Conservation (phyloP, 2,797 vertebrate species). For the Nyctibius grandis region DNA sequence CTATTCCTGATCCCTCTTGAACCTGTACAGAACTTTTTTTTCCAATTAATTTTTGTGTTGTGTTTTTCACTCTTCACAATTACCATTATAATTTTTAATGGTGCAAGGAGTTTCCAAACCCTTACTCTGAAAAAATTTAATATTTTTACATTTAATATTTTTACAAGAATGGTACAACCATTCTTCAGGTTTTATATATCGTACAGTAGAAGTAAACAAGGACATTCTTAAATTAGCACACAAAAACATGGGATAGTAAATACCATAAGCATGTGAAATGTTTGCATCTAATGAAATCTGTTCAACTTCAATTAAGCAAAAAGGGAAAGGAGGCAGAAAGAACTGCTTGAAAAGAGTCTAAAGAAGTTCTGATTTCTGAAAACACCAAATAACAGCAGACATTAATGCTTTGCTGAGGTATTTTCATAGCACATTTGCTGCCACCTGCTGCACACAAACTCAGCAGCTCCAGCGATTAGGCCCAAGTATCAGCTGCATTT, state of each 20-base stretch:
- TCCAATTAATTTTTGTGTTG: not conserved
- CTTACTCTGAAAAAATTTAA: not conserved
- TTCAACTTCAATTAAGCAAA: not conserved
- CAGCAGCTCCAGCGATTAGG: not conserved
- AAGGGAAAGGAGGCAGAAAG: not conserved
- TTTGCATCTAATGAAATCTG: not conserved
- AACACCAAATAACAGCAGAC: not conserved
- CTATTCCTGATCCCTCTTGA: not conserved
- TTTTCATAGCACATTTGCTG: constrained; percentile 38
- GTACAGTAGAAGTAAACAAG: not conserved
- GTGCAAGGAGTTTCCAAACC: not conserved
- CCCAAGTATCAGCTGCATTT: not conserved
- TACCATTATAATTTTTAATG: not conserved
- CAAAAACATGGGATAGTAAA: not conserved
- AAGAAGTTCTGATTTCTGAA: not conserved
- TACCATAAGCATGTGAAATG: not conserved
- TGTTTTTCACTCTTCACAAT: not conserved
- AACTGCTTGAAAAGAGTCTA: not conserved
- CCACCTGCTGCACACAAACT: constrained; percentile 59
- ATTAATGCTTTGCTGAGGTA: not conserved
- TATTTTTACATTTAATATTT: no score
- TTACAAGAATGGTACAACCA: no score
- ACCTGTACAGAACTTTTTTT: not conserved
- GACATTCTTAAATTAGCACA: not conserved
- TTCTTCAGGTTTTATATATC: not conserved